Base-by-base conservation (phyloP, 2,113 vertebrate species). In the Grammomys surdaster region DNA sequence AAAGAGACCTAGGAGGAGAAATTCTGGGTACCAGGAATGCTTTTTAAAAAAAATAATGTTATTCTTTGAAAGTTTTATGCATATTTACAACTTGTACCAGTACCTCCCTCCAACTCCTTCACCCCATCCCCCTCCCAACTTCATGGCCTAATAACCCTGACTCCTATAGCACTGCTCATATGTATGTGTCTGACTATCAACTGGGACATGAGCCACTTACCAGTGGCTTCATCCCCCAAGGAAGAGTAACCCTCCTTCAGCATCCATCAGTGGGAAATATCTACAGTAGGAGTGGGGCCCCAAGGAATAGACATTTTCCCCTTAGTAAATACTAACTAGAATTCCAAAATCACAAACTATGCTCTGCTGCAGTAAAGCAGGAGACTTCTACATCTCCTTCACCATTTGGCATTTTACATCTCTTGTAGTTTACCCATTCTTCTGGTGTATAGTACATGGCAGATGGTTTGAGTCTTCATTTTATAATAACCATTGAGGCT, bases 381-480 rank as follows among this genome's bases (percentile, higher is more conserved):
- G 36, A 70, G 31, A 11, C 5, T 76, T 65, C 43, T 40, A 17
- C 2, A n/a, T 24, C 9, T 33, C 92, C 63, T 73, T 54, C 60
- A 56, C 46, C 31, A 90, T 13, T 86, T 92, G 60, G 33, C 31
- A n/a, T 87, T 56, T 85, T 81, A 65, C 14, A 63, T 87, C 20
- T 84, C 77, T 75, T 89, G 72, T 43, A 80, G 65, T 92, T 88
- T 88, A 76, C 7, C 17, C 76, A 54, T 78, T 67, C 58, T 91
- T 88, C 67, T 78, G 31, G 5, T 75, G 2, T 69, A 1, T 67
- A 3, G 3, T 51, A 65, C 58, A 33, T 69, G 11, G 17, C 16
- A 88, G 22, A 36, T 22, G 58, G n/a, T 82, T 97, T 97, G 84
- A 88, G 81, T 72, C 76, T 90, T 24, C 65, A 93, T 69, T 94